Evolutionary conservation across 2,797 vertebrate genomes (phyloP).

Genomic region (Catamblyrhynchus diadema): DNA sequence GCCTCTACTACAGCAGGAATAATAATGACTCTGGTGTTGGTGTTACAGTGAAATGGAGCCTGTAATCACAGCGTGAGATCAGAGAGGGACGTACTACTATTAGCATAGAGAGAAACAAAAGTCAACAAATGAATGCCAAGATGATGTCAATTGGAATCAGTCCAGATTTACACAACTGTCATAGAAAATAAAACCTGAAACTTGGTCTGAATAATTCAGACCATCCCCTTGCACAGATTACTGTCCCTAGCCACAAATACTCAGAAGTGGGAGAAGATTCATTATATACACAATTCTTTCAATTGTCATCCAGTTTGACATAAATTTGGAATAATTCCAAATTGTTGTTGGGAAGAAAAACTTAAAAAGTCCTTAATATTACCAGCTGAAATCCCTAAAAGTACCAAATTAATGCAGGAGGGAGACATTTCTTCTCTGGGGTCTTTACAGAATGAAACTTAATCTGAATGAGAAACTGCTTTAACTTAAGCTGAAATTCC

Average conservation of each 20-base stretch:
- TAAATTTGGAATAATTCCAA: neutral
- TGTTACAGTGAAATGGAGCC: neutral
- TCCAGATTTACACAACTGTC: neutral
- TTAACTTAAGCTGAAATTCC: neutral
- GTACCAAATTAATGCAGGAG: neutral
- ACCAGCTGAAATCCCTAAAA: neutral
- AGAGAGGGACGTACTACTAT: neutral
- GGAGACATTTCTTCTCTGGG: neutral
- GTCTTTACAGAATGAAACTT: neutral
- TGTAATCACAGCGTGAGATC: neutral
- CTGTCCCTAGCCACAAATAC: neutral
- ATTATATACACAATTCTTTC: neutral
- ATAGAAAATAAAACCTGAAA: neutral
- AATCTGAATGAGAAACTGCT: neutral
- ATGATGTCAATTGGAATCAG: neutral
- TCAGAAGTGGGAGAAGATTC: neutral
- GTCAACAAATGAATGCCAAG: neutral
- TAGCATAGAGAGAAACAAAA: constrained; percentile 6
- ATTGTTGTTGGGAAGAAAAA: neutral
- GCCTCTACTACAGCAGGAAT: neutral
- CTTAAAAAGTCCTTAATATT: neutral
- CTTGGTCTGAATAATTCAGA: neutral
- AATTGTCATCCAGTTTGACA: neutral
- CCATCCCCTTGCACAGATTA: neutral
- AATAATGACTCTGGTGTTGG: neutral